Percentiles rank a stretch among this genome's conserved stretches.
Evolutionary conservation across 2,797 vertebrate species (phyloP).

Genomic region (Telmatherina bonti): DNA sequence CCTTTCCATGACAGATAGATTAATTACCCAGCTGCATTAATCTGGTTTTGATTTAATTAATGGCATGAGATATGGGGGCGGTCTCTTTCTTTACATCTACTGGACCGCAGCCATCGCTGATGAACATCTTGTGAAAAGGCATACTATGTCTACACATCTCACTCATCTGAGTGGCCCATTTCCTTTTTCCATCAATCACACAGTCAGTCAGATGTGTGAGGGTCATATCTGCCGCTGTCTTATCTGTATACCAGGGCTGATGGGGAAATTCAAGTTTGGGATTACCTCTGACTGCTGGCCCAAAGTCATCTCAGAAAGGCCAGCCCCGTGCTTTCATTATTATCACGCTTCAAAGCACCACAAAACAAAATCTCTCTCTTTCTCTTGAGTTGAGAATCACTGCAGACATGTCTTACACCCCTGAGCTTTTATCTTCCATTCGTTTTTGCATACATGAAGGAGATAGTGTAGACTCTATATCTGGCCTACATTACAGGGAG

Average conservation of each 20-base stretch:
- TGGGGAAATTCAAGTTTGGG: constrained; percentile 81
- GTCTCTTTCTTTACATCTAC: constrained; percentile 29
- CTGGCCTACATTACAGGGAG: constrained; percentile 35
- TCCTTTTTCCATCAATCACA: constrained; percentile 77
- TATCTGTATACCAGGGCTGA: constrained; percentile 83
- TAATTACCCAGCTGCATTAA: constrained; percentile 2
- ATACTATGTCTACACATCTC: constrained; percentile 49
- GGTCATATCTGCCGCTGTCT: constrained; percentile 74
- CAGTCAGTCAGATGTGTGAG: constrained; percentile 54
- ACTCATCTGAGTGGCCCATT: constrained; percentile 73
- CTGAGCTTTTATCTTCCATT: constrained; percentile 18
- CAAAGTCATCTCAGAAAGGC: constrained; percentile 65
- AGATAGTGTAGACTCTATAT: constrained; percentile 48
- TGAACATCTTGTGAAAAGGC: constrained; percentile 56
- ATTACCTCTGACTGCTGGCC: constrained; percentile 80
- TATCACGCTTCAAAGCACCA: constrained; percentile 50
- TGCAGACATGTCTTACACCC: constrained; percentile 27
- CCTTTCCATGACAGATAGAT: constrained; percentile 25
- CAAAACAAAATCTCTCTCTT: constrained; percentile 44
- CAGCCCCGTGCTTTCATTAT: constrained; percentile 53
- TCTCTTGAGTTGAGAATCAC: constrained; percentile 38
- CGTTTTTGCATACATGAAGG: constrained; percentile 64
- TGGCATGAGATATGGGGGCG: not conserved
- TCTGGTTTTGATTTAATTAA: not conserved
- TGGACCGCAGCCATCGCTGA: constrained; percentile 25